Base-by-base conservation (phyloP, 2,797 vertebrate species). In the Adelosebastes latens region DNA sequence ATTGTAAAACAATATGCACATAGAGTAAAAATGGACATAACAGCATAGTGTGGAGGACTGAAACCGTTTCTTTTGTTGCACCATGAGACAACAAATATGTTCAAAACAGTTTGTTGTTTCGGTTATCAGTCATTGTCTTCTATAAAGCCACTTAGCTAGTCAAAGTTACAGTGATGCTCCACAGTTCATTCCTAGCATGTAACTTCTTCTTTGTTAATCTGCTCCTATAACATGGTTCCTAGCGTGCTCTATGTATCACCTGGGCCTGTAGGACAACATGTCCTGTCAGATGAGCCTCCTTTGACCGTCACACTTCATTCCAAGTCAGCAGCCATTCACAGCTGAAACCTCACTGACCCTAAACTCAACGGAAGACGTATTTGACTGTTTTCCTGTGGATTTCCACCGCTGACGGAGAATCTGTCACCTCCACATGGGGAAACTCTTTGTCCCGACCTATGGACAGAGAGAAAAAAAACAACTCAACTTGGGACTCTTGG, bases 341-440 rank as follows among this genome's bases (percentile, higher is more conserved):
- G 80, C 55, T 9, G 31, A 68, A 20, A 10, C 55, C 34, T 66
- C 64, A 7, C 34, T 31, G 69, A 77, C 59, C 24, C 25, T 8
- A 11, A 69, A 34, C 74, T 58, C 64, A 3, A 63, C 16, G 27
- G 55, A 61, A 46, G 52, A 58, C 63, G n/a, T 16, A 13, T 72
- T 10, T 36, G 6, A 72, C 62, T 31, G 11, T 66, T 75, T 74
- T 58, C 64, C 72, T 69, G 42, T 74, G 11, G 34, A 42, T 75
- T 9, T 29, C 2, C 42, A 25, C 24, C 1, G 18, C 29, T 65
- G 69, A 56, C 8, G 16, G 65, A 58, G 42, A 46, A 3, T 63
- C 32, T 77, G 89, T 94, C 90, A 95, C 78, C 93, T 91, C 94
- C 93, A 95, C 94, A 95, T 94, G 25, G 93, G 94, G 74, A 95